Percentiles rank a stretch among this genome's conserved stretches.
Conservation (phyloP, 2,113 vertebrate species). For the Chaenogobius annularis region DNA sequence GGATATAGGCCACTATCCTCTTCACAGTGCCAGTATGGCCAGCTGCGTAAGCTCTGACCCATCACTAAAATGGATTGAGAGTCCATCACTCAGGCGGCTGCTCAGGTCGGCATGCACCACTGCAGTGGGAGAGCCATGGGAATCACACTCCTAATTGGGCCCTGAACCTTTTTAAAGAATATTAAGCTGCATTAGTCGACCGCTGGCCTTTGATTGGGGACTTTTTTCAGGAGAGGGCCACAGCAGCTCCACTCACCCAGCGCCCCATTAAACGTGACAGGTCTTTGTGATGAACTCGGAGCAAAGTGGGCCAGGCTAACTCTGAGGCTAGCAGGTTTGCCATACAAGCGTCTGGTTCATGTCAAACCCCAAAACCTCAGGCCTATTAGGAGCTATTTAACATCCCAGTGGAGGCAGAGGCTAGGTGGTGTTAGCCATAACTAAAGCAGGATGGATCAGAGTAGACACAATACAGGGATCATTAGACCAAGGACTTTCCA, state of each 20-base stretch:
- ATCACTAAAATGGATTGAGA: slow-evolving; percentile 82
- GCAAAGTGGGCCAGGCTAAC: slow-evolving; percentile 54
- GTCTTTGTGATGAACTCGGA: slow-evolving; percentile 73
- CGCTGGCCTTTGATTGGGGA: slow-evolving; percentile 72
- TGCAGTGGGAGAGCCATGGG: slow-evolving; percentile 74
- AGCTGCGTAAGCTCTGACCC: slow-evolving; percentile 80
- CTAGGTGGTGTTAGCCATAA: slow-evolving; percentile 31
- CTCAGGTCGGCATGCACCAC: slow-evolving; percentile 65
- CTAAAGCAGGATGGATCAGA: slow-evolving; percentile 18
- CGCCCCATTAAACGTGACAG: slow-evolving; percentile 80
- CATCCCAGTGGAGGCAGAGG: slow-evolving; percentile 42
- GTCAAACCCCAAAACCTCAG: slow-evolving; percentile 48
- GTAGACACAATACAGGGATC: slow-evolving; percentile 39
- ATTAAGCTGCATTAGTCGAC: slow-evolving; percentile 82
- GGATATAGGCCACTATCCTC: slow-evolving; percentile 45
- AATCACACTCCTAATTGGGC: slow-evolving; percentile 81
- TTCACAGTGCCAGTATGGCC: slow-evolving; percentile 59
- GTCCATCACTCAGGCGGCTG: slow-evolving; percentile 76
- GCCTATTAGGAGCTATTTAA: slow-evolving; percentile 44
- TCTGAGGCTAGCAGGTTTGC: slow-evolving; percentile 57
- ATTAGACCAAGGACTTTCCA: slow-evolving; percentile 37
- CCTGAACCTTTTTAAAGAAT: slow-evolving; percentile 79
- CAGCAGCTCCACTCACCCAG: slow-evolving; percentile 77
- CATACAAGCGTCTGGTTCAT: slow-evolving; percentile 55
- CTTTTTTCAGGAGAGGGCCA: slow-evolving; percentile 71